A percentile compares a stretch with the other conserved stretches of the same genome.
These are phyloP conservation scores for Ips nitidus DNA, from an alignment of 1,140 invertebrate species.

Conservation along the genomic window DNA sequence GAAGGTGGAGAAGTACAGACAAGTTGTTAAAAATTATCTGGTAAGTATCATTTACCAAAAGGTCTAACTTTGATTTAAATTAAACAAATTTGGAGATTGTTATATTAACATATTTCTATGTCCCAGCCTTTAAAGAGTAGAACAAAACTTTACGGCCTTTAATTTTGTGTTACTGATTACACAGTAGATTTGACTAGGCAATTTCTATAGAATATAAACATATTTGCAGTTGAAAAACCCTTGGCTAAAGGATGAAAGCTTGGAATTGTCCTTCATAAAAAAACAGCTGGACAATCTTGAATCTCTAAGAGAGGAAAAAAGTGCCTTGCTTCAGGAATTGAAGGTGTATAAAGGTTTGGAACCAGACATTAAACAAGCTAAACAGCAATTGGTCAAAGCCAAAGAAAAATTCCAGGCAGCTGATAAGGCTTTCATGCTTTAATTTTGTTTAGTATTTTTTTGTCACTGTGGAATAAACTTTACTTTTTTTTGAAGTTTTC, in stretches of 20 bases:
- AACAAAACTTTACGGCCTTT: too few relatives aligned
- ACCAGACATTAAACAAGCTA: slow-evolving; percentile 44
- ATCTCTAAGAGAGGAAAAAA: slow-evolving; percentile 38
- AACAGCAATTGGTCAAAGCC: slow-evolving; percentile 39
- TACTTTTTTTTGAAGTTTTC: neutral
- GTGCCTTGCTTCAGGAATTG: slow-evolving; percentile 40
- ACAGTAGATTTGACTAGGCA: neutral
- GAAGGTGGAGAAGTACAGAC: slow-evolving; percentile 46
- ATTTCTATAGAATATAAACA: neutral
- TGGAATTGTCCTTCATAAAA: slow-evolving; percentile 40
- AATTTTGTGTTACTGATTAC: slow-evolving; percentile 5
- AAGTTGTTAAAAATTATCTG: slow-evolving; percentile 40
- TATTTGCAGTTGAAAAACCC: slow-evolving; percentile 46
- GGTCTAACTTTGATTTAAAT: slow-evolving; percentile 29
- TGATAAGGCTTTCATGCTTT: neutral
- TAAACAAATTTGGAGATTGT: slow-evolving; percentile 5
- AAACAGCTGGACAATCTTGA: slow-evolving; percentile 40
- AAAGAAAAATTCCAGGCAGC: slow-evolving; percentile 21
- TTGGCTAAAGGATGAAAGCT: slow-evolving; percentile 44
- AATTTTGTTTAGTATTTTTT: neutral
- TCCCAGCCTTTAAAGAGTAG: too few relatives aligned
- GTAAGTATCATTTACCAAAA: slow-evolving; percentile 7
- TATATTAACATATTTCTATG: too few relatives aligned
- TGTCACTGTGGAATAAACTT: neutral
- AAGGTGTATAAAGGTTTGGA: slow-evolving; percentile 42